phyloP scores from a whole-genome alignment of 2,888 invertebrate species.

The Caenorhabditis becei region DNA sequence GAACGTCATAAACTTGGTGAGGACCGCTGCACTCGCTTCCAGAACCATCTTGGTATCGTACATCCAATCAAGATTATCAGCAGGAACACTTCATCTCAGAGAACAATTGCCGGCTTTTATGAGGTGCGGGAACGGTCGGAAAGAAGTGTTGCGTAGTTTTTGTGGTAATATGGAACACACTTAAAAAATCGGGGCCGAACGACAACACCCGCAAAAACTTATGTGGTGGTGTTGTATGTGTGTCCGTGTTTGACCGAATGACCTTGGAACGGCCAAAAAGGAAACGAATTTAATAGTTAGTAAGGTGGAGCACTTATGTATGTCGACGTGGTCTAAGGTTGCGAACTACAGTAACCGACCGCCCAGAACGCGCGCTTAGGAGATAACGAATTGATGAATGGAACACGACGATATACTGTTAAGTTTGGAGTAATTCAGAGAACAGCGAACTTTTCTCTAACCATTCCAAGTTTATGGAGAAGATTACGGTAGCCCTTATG shows the following conservation, averaged over 20 bases:
- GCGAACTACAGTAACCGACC: slow-evolving; percentile 29
- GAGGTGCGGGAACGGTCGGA: neutral
- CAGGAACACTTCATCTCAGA: slow-evolving; percentile 35
- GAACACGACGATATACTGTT: neutral
- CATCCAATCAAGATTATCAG: slow-evolving; percentile 19
- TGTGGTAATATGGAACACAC: slow-evolving; percentile 63
- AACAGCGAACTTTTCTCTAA: slow-evolving; percentile 10
- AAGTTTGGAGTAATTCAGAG: slow-evolving; percentile 2
- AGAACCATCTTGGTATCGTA: slow-evolving; percentile 31
- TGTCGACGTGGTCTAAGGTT: neutral
- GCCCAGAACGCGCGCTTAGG: slow-evolving; percentile 10
- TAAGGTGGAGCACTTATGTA: slow-evolving; percentile 52
- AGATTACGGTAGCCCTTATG: neutral
- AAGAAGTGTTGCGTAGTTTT: slow-evolving; percentile 49
- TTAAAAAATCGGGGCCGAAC: slow-evolving; percentile 62
- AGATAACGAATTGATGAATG: slow-evolving; percentile 35
- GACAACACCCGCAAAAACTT: slow-evolving; percentile 42
- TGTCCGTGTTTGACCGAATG: slow-evolving; percentile 46
- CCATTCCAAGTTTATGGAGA: neutral
- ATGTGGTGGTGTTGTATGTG: slow-evolving; percentile 27
- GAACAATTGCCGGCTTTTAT: neutral
- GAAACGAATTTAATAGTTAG: slow-evolving; percentile 46
- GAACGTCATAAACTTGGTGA: slow-evolving; percentile 54
- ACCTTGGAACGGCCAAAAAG: slow-evolving; percentile 61
- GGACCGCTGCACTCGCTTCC: slow-evolving; percentile 28